phyloP scores from a whole-genome alignment of 2,797 vertebrate genomes.

The Myotis vivesi region DNA sequence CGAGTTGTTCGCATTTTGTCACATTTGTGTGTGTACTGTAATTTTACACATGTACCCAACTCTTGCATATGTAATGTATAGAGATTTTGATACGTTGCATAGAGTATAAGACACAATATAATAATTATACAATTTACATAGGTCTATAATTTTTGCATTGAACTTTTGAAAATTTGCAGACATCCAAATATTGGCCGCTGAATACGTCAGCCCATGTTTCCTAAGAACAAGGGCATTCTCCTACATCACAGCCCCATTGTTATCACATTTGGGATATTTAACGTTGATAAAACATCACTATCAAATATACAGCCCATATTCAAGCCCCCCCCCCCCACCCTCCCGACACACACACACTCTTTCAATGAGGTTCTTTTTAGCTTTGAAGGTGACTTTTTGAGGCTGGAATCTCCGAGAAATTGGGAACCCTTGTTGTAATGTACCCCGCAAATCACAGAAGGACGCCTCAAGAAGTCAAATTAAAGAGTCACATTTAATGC shows the following conservation, averaged over 20 bases:
- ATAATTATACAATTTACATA: not conserved
- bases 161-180: not conserved
- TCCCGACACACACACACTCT: not conserved
- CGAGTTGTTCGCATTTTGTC: not conserved
- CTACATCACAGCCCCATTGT: not conserved
- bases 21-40: not conserved
- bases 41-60: not conserved
- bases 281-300: not conserved
- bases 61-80: not conserved
- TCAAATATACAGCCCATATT: not conserved
- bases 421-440: not conserved
- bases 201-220: not conserved
- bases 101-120: not conserved
- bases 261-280: not conserved
- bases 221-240: not conserved
- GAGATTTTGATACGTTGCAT: not conserved
- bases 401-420: not conserved
- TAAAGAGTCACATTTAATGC: too few relatives aligned
- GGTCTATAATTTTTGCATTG: not conserved
- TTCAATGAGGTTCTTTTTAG: not conserved
- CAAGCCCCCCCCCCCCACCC: not conserved
- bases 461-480: too few relatives aligned
- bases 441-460: too few relatives aligned
- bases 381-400: not conserved
- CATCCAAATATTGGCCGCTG: not conserved